Evolutionary conservation across 23 tunicate species (phyloP).

Genomic region (Ascidia mentula): DNA sequence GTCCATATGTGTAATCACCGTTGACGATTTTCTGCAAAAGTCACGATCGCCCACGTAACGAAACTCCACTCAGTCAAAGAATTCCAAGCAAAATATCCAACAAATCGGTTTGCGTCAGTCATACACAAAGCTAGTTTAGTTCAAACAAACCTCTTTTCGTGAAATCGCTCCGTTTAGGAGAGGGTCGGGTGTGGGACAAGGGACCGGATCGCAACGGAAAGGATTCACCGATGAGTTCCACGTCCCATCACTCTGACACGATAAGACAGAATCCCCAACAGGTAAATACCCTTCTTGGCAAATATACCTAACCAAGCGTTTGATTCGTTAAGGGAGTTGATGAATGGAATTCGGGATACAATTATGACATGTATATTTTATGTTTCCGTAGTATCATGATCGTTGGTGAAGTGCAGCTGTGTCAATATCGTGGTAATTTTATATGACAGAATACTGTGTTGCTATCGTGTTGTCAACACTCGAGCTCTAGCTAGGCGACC

Average conservation of each 20-base stretch:
- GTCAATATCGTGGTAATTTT: too few relatives aligned
- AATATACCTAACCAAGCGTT: constrained; percentile 28
- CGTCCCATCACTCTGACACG: constrained; percentile 41
- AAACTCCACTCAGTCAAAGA: too few relatives aligned
- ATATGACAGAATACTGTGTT: too few relatives aligned
- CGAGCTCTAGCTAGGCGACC: too few relatives aligned
- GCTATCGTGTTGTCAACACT: too few relatives aligned
- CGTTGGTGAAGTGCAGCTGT: too few relatives aligned
- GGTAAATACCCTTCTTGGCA: constrained; percentile 61
- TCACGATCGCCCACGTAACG: too few relatives aligned
- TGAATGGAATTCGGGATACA: too few relatives aligned
- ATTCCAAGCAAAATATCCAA: not conserved
- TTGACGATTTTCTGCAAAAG: not conserved
- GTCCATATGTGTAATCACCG: constrained; percentile 32
- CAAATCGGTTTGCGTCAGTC: not conserved
- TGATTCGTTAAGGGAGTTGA: too few relatives aligned
- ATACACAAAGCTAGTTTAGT: not conserved
- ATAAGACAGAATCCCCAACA: constrained; percentile 22
- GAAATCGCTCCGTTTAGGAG: constrained; percentile 52
- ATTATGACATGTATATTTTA: too few relatives aligned
- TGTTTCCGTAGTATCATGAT: too few relatives aligned
- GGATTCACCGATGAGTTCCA: constrained; percentile 38
- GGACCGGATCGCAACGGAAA: constrained; percentile 58
- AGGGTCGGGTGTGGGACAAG: constrained; percentile 34
- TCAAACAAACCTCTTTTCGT: not conserved